Conservation (phyloP, 2,888 invertebrate genomes). For the Phaedon cochleariae region DNA sequence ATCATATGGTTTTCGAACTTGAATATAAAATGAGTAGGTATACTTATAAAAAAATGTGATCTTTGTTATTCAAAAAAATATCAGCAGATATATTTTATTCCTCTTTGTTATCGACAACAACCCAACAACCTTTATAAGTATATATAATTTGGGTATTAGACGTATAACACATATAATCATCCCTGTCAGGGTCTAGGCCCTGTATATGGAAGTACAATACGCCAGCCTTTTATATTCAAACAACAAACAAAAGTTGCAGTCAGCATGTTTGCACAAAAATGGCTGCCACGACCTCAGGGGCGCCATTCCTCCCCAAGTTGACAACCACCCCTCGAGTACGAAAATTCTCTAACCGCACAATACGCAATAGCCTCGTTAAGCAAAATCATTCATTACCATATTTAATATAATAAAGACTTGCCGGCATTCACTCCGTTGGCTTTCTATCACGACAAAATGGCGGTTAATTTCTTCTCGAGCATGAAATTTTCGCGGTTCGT, state of each 20-base stretch:
- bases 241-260: conserved; percentile 1
- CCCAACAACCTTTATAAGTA: too few species aligned
- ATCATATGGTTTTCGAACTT: too few species aligned
- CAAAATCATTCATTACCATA: conserved; percentile 50
- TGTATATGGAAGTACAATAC: background rate
- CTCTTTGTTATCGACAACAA: too few species aligned
- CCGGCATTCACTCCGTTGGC: conserved; percentile 49
- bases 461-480: conserved; percentile 56
- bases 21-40: too few species aligned
- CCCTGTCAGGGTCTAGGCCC: background rate
- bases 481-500: conserved; percentile 56
- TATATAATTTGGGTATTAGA: too few species aligned
- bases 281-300: background rate
- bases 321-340: background rate
- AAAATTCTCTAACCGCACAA: conserved; percentile 31
- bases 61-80: too few species aligned
- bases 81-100: too few species aligned
- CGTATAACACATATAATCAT: background rate
- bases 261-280: background rate
- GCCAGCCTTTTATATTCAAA: background rate
- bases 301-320: background rate
- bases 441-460: conserved; percentile 56
- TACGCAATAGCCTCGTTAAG: conserved; percentile 43
- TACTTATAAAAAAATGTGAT: too few species aligned
- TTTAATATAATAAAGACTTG: conserved; percentile 57